Conservation (phyloP, 1,140 invertebrate genomes). For the Drosophila aff. region DNA sequence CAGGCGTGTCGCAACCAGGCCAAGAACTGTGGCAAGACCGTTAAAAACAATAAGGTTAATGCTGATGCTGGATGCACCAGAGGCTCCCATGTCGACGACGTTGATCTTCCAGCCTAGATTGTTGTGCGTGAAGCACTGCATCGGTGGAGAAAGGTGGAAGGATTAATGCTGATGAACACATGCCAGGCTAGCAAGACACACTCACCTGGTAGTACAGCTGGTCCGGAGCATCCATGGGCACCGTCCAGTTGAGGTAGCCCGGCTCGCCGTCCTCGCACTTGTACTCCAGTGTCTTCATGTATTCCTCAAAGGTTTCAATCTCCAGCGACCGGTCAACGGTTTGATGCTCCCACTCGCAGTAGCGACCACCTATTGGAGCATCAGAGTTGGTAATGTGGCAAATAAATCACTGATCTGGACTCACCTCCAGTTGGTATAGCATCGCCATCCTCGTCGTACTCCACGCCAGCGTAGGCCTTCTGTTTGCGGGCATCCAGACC, state of each 20-base stretch:
- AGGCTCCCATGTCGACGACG: constrained; percentile 89
- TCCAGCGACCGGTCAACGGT: constrained; percentile 74
- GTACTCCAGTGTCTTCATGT: constrained; percentile 90
- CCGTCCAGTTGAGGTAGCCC: constrained; percentile 92
- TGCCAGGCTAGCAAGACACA: accelerated
- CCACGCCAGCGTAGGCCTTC: constrained; percentile 92
- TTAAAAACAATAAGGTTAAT: constrained; percentile 21
- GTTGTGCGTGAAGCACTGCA: constrained; percentile 95
- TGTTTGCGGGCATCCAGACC: constrained; percentile 89
- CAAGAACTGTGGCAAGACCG: constrained; percentile 56
- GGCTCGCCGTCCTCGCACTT: constrained; percentile 91
- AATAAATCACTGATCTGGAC: not conserved
- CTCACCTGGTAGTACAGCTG: constrained; percentile 94
- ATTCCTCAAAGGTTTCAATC: constrained; percentile 87
- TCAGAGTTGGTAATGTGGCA: no score
- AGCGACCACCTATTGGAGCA: constrained; percentile 63
- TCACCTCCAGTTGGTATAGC: constrained; percentile 91
- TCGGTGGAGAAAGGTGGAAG: not conserved
- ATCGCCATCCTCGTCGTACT: constrained; percentile 90
- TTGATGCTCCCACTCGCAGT: constrained; percentile 80
- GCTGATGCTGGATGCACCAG: constrained; percentile 77
- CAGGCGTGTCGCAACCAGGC: constrained; percentile 67
- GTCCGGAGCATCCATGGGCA: constrained; percentile 92
- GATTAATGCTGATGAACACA: not conserved
- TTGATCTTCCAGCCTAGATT: constrained; percentile 97